These are phyloP conservation scores for Apodemia hepburni DNA, from an alignment of 2,888 invertebrate genomes.

Conservation along the genomic window DNA sequence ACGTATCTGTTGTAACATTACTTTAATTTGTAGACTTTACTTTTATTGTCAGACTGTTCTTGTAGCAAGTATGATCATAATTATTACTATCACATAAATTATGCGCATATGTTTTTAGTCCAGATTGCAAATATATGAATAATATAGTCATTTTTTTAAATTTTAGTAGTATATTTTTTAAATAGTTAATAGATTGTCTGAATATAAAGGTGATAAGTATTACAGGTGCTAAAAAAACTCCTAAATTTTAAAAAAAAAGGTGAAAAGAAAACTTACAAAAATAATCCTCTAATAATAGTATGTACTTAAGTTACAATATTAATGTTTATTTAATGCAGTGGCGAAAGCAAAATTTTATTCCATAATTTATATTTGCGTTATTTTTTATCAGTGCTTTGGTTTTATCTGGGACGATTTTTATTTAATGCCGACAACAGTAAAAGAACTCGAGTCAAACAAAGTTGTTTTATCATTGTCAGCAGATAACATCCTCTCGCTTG, in stretches of 20 bases:
- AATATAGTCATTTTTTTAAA: no score
- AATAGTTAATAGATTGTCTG: no score
- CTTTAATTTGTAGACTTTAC: no score
- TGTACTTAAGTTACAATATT: slow-evolving; percentile 25
- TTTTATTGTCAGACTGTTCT: no score
- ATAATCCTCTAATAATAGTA: slow-evolving; percentile 11
- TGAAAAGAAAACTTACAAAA: background rate
- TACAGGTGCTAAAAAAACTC: no score
- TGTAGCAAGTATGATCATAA: no score
- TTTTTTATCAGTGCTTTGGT: slow-evolving; percentile 61
- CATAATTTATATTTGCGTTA: slow-evolving; percentile 35
- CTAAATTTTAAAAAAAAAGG: background rate
- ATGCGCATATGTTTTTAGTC: no score
- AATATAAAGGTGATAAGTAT: no score
- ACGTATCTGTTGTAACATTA: no score
- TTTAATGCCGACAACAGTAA: slow-evolving; percentile 51
- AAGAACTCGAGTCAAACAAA: slow-evolving; percentile 36
- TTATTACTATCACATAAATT: no score
- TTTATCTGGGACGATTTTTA: slow-evolving; percentile 67
- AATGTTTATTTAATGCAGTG: slow-evolving; percentile 29
- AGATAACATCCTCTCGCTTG: slow-evolving; percentile 63
- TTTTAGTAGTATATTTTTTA: no score
- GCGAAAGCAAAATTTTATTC: slow-evolving; percentile 32
- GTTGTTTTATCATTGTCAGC: slow-evolving; percentile 51
- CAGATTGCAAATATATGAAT: no score